A percentile compares a stretch with the other conserved stretches of the same genome.
phyloP scores from a whole-genome alignment of 2,888 invertebrate species.

The Crepidodera aurea region DNA sequence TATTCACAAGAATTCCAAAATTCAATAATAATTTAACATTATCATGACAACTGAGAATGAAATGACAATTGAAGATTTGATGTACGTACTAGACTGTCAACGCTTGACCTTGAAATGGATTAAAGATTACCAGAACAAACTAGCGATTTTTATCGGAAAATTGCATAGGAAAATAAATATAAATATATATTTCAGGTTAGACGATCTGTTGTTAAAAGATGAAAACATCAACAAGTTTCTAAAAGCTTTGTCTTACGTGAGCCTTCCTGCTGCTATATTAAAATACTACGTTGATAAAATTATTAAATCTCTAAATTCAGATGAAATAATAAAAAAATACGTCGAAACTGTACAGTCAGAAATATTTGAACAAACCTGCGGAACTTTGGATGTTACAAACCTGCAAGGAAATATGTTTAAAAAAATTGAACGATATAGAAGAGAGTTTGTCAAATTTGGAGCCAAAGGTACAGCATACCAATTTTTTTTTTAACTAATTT shows the following conservation, averaged over 20 bases:
- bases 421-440: slow-evolving; percentile 43
- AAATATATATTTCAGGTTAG: slow-evolving; percentile 51
- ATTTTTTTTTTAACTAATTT: too few relatives aligned
- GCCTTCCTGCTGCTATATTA: slow-evolving; percentile 60
- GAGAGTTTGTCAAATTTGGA: slow-evolving; percentile 27
- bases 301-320: slow-evolving; percentile 35
- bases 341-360: slow-evolving; percentile 37
- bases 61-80: too few relatives aligned
- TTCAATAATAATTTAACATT: too few relatives aligned
- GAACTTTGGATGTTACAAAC: slow-evolving; percentile 42
- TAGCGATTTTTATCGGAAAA: too few relatives aligned
- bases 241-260: slow-evolving; percentile 61
- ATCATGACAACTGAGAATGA: too few relatives aligned
- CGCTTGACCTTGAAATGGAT: too few relatives aligned
- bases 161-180: too few relatives aligned
- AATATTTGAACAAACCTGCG: slow-evolving; percentile 40
- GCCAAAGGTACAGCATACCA: too few relatives aligned
- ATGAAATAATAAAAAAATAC: slow-evolving; percentile 16
- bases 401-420: slow-evolving; percentile 58
- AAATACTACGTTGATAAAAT: slow-evolving; percentile 56
- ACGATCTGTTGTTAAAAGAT: slow-evolving; percentile 51
- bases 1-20: too few relatives aligned
- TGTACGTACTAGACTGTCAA: too few relatives aligned
- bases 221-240: slow-evolving; percentile 58
- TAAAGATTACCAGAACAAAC: too few relatives aligned